phyloP scores from a whole-genome alignment of 2,888 invertebrate genomes.

The Tenodera sinensis region DNA sequence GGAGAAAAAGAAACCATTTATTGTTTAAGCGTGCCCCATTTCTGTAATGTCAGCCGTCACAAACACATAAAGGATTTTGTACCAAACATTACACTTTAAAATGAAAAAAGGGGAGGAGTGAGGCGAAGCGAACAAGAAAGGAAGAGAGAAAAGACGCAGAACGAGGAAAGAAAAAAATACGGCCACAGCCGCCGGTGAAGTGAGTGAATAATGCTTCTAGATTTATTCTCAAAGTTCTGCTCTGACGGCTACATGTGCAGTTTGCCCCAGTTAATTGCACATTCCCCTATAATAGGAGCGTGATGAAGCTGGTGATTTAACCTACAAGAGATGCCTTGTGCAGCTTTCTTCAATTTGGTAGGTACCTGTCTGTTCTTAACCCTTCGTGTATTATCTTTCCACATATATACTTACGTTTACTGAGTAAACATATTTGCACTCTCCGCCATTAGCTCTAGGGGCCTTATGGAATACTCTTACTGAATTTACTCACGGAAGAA shows the following conservation, averaged over 20 bases:
- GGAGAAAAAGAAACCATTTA: background rate
- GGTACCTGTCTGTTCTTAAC: no score
- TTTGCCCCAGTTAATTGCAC: background rate
- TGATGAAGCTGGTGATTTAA: background rate
- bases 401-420: no score
- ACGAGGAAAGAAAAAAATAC: background rate
- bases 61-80: background rate
- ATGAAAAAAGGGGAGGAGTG: background rate
- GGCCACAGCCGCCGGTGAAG: background rate
- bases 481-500: no score
- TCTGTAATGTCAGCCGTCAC: background rate
- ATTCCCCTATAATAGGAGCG: background rate
- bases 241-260: background rate
- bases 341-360: background rate
- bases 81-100: background rate
- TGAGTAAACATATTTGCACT: no score
- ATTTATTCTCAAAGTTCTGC: background rate
- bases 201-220: background rate
- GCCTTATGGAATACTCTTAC: no score
- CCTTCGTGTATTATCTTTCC: no score
- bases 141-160: background rate
- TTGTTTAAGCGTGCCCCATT: background rate
- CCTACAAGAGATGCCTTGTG: background rate
- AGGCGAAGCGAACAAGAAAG: background rate
- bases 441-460: no score